These are phyloP conservation scores for Diabrotica undecimpunctata DNA, from an alignment of 1,140 invertebrate species.

Conservation along the genomic window DNA sequence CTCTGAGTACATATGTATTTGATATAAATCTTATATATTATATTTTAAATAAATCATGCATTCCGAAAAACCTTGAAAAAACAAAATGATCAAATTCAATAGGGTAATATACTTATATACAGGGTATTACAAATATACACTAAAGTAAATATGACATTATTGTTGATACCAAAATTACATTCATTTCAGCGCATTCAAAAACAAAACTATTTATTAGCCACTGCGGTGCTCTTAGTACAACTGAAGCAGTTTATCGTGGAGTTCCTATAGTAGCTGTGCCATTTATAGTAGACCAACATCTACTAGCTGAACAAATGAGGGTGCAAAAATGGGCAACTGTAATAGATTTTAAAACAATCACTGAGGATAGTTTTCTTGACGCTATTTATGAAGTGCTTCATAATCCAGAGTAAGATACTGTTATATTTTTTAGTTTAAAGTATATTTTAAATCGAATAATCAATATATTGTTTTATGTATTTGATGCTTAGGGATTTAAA, in stretches of 20 bases:
- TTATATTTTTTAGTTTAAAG: too few species aligned
- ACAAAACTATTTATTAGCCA: slow-evolving; percentile 36
- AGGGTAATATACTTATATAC: too few species aligned
- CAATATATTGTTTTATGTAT: too few species aligned
- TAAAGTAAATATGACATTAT: too few species aligned
- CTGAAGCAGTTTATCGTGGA: slow-evolving; percentile 51
- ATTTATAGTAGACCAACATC: slow-evolving; percentile 41
- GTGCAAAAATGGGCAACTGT: background rate
- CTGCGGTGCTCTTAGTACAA: slow-evolving; percentile 33
- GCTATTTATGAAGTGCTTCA: background rate
- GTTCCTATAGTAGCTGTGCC: slow-evolving; percentile 51
- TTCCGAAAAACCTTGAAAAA: too few species aligned
- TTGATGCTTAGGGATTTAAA: too few species aligned
- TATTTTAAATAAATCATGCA: too few species aligned
- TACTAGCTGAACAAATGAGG: background rate
- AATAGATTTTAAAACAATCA: background rate
- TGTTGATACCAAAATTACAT: background rate
- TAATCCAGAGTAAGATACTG: background rate
- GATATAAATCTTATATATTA: too few species aligned
- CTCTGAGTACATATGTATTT: too few species aligned
- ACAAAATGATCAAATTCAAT: too few species aligned
- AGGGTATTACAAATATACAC: too few species aligned
- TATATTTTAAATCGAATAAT: too few species aligned
- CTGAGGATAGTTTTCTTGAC: background rate
- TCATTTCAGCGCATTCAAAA: slow-evolving; percentile 32